Base-by-base conservation (phyloP, 2,888 invertebrate genomes). In the Stenurella melanura region DNA sequence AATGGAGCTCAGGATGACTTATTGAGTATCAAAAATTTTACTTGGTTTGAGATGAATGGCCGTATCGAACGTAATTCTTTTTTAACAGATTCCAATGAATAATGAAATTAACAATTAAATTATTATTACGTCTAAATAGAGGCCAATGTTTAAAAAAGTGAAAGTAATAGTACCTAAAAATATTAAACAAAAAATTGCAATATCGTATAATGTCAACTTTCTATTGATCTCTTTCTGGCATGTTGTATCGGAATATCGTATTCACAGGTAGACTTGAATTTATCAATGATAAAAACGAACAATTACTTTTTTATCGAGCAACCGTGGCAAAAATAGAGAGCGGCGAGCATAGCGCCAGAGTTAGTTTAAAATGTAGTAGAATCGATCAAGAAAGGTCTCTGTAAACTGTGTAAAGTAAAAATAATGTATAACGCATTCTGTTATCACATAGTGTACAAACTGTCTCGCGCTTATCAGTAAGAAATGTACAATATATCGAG, bases 381-480 rank as follows among this genome's bases (percentile, higher is more conserved):
- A 68, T 64, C 42, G 63, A 67, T 76, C 70, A 34, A 26, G 64
- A 73, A 66, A 76, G 73, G 66, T 77, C 72, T 75, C 66, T 71
- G 76, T 75, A 69, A 74, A 50, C 50, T 64, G 19, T 75, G 71
- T 74, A n/a, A 64, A 77, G 68, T 67, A 79, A 77, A 74, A 75
- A 77, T 71, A 76, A 74, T 78, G 74, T 79, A 12, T 69, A 69
- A 19, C 58, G 69, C 58, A 26, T 17, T 30, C 15, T 26, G 75
- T 72, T 77, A 77, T 77, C 77, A 73, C 61, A 61, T 64, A 72
- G 75, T 80, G 67, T 68, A 76, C 56, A 76, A 76, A 76, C 72
- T 67, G 78, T 78, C 78, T 78, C 74, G 68, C 34, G 58, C 74
- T 80, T 80, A 80, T 80, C 79, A 78, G 79, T 67, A 73, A 74